Conservation (phyloP, 2,888 invertebrate genomes). For the Amitus sp. region DNA sequence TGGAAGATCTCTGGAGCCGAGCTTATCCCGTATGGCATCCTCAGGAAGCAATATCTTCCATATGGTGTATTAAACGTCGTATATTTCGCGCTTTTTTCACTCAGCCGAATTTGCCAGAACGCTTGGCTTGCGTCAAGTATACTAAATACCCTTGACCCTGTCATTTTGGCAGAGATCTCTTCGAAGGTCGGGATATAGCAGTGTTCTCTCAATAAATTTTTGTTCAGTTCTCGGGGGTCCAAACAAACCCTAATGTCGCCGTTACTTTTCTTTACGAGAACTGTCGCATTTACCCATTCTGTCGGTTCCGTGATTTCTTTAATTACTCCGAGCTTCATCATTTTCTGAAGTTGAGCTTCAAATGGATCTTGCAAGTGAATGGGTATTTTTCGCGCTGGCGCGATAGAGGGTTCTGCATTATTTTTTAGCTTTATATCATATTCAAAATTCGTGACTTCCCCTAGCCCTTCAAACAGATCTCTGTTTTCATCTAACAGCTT, state of each 20-base stretch:
- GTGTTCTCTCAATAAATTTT: conserved; percentile 36
- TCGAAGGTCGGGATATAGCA: conserved; percentile 35
- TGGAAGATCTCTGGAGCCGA: no score
- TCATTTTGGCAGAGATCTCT: conserved; percentile 31
- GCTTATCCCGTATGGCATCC: conserved; percentile 48
- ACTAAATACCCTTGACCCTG: conserved; percentile 29
- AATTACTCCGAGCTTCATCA: conserved; percentile 31
- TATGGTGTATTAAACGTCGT: conserved; percentile 47
- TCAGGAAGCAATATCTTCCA: conserved; percentile 46
- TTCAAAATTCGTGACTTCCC: conserved; percentile 26
- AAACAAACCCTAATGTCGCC: conserved; percentile 31
- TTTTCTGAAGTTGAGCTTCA: conserved; percentile 24
- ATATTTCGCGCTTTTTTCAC: conserved; percentile 38
- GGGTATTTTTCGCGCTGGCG: conserved; percentile 31
- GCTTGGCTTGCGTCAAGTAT: conserved; percentile 43
- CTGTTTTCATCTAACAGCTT: conserved; percentile 1
- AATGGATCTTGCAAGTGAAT: conserved; percentile 32
- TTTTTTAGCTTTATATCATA: conserved; percentile 39
- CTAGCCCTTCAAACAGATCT: conserved; percentile 24
- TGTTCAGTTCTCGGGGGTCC: conserved; percentile 37
- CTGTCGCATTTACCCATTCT: conserved; percentile 24
- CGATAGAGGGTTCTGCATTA: conserved; percentile 18
- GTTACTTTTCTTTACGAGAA: conserved; percentile 32
- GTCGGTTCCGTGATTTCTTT: conserved; percentile 31
- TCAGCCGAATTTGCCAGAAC: conserved; percentile 44